Evolutionary conservation across 2,888 invertebrate genomes (phyloP).

Genomic region (Quadriops clusia): DNA sequence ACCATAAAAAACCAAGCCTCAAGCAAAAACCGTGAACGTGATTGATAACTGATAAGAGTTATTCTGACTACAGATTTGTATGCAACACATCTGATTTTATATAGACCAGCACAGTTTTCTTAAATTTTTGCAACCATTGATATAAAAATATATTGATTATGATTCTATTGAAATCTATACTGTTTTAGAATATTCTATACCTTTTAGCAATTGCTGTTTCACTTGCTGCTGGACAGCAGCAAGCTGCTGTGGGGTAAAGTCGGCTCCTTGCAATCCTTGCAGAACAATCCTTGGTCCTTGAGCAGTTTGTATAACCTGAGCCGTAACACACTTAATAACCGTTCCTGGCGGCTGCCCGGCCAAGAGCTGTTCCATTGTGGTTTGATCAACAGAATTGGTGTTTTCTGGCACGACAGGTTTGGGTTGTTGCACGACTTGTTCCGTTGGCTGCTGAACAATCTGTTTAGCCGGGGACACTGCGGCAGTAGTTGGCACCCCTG

Average conservation of each 20-base stretch:
- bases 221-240: constrained; percentile 79
- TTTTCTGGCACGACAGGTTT: constrained; percentile 18
- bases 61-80: too few relatives aligned
- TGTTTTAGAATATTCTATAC: constrained; percentile 34
- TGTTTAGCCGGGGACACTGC: constrained; percentile 14
- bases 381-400: constrained; percentile 23
- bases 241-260: constrained; percentile 70
- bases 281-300: constrained; percentile 78
- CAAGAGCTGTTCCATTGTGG: constrained; percentile 59
- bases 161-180: too few relatives aligned
- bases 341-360: constrained; percentile 77
- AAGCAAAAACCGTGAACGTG: too few relatives aligned
- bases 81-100: too few relatives aligned
- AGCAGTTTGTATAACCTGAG: constrained; percentile 74
- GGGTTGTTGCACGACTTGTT: constrained; percentile 17
- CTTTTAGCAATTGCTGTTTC: constrained; percentile 77
- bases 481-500: constrained; percentile 11
- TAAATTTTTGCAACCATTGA: too few relatives aligned
- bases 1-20: too few relatives aligned
- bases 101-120: too few relatives aligned
- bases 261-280: constrained; percentile 73
- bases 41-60: too few relatives aligned
- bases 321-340: constrained; percentile 76
- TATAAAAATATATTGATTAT: too few relatives aligned
- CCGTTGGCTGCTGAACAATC: constrained; percentile 11